Percentiles rank a stretch among this genome's conserved stretches.
These are phyloP conservation scores for Teinopalpus imperialis DNA, from an alignment of 2,888 invertebrate species.

Conservation along the genomic window DNA sequence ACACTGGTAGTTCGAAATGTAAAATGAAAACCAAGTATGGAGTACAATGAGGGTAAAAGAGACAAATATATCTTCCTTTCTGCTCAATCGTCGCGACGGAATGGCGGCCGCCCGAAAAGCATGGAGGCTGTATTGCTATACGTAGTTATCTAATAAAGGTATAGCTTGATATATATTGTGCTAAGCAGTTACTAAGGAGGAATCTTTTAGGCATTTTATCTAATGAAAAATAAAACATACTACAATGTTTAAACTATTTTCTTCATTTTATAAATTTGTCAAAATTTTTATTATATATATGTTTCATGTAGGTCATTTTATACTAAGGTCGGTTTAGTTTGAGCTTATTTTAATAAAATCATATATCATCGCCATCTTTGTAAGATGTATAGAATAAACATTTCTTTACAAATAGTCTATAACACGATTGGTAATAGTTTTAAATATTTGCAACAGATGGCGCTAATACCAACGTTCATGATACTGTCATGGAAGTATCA, in stretches of 20 bases:
- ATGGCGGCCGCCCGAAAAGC: slow-evolving; percentile 51
- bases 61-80: slow-evolving; percentile 40
- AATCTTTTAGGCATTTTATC: not conserved
- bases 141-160: slow-evolving; percentile 3
- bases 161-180: not conserved
- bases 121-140: slow-evolving; percentile 21
- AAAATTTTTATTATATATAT: no score
- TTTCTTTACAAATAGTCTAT: no score
- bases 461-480: no score
- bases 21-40: slow-evolving; percentile 78
- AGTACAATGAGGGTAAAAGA: slow-evolving; percentile 69
- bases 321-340: no score
- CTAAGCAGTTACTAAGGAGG: slow-evolving; percentile 1
- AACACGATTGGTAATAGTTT: no score
- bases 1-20: slow-evolving; percentile 61
- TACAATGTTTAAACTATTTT: no score
- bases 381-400: no score
- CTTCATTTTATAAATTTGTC: no score
- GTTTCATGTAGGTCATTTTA: no score
- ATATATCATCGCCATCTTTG: slow-evolving; percentile 10
- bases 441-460: not conserved
- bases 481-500: no score
- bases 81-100: slow-evolving; percentile 51
- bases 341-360: not conserved
- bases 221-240: no score